Evolutionary conservation across 2,113 vertebrate species (phyloP).

Genomic region (Anthoscopus minutus): DNA sequence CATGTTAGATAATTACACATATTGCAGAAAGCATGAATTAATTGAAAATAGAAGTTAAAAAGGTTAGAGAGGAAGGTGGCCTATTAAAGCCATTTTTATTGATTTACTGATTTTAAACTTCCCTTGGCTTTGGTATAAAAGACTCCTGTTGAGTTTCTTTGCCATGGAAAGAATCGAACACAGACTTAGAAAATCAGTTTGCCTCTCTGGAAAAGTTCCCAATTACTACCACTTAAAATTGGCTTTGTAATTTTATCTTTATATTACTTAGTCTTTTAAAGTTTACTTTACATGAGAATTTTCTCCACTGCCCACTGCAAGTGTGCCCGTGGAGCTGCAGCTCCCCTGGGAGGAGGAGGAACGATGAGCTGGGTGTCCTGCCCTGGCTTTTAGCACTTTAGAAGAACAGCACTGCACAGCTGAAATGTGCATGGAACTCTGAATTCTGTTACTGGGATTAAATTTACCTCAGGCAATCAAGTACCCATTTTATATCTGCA

Average conservation of each 20-base stretch:
- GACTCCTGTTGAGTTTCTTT: not conserved
- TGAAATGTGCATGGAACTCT: fast-evolving
- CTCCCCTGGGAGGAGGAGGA: not conserved
- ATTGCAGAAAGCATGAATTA: not conserved
- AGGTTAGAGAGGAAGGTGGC: not conserved
- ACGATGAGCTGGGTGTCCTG: fast-evolving
- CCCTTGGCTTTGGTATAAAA: not conserved
- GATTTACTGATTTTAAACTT: not conserved
- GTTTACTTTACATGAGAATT: not conserved
- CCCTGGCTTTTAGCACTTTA: not conserved
- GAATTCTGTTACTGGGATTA: not conserved
- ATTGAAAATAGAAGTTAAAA: not conserved
- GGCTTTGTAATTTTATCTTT: not conserved
- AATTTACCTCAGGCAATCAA: not conserved
- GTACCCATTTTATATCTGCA: not conserved
- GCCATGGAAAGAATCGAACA: not conserved
- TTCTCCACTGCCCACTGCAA: fast-evolving
- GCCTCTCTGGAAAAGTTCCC: not conserved
- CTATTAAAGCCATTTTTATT: not conserved
- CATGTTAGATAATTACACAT: not conserved
- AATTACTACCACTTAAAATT: not conserved
- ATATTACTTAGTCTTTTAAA: not conserved
- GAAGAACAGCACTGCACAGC: fast-evolving
- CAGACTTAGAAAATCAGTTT: not conserved
- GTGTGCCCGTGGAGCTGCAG: fast-evolving